phyloP scores from a whole-genome alignment of 1,140 invertebrate genomes.

The Coboldia fuscipes region DNA sequence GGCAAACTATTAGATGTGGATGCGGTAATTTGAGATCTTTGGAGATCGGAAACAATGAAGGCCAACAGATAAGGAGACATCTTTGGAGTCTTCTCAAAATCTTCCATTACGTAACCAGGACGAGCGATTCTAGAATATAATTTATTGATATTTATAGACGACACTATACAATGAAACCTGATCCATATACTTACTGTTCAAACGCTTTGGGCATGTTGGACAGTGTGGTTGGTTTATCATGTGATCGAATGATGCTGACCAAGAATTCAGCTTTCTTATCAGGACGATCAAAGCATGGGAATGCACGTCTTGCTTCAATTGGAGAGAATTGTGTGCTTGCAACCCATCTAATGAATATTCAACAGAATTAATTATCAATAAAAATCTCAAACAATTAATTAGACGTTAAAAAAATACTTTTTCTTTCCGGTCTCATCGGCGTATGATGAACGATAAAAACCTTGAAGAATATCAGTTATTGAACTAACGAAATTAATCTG shows the following conservation, averaged over 20 bases:
- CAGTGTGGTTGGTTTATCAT: slow-evolving; percentile 32
- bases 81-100: slow-evolving; percentile 35
- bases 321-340: slow-evolving; percentile 61
- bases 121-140: slow-evolving; percentile 8
- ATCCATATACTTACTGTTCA: slow-evolving; percentile 8
- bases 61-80: slow-evolving; percentile 64
- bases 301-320: slow-evolving; percentile 54
- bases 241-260: slow-evolving; percentile 38
- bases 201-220: slow-evolving; percentile 34
- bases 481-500: slow-evolving; percentile 38
- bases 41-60: slow-evolving; percentile 46
- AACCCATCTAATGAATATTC: slow-evolving; percentile 28
- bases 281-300: slow-evolving; percentile 76
- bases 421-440: slow-evolving; percentile 30
- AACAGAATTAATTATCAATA: slow-evolving; percentile 1
- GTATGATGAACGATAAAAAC: slow-evolving; percentile 64
- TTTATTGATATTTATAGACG: background rate
- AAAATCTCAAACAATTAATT: background rate
- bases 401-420: slow-evolving; percentile 24
- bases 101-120: slow-evolving; percentile 22
- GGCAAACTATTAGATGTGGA: slow-evolving; percentile 8
- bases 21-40: slow-evolving; percentile 1
- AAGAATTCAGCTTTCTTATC: slow-evolving; percentile 56
- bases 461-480: slow-evolving; percentile 39
- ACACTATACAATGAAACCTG: slow-evolving; percentile 1